Evolutionary conservation across 2,888 invertebrate species (phyloP).

Genomic region (Pyralis farinalis): DNA sequence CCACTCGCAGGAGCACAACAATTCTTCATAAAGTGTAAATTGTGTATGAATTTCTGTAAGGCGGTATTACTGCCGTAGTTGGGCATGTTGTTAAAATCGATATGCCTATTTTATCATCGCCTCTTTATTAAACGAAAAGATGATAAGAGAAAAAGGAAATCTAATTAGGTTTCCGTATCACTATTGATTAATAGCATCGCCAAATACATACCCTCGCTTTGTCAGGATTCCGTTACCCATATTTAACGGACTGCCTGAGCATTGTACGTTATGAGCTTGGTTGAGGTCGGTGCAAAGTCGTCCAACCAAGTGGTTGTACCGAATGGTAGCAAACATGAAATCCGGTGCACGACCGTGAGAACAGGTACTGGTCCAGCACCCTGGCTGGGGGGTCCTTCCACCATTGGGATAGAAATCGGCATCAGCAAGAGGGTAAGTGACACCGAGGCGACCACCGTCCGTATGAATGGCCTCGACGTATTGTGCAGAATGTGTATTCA

Average conservation of each 20-base stretch:
- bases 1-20: no score
- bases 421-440: conserved; percentile 31
- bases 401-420: conserved; percentile 38
- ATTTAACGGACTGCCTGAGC: conserved; percentile 20
- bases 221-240: conserved; percentile 32
- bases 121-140: no score
- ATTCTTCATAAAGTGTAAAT: no score
- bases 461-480: conserved; percentile 48
- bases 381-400: conserved; percentile 27
- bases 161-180: no score
- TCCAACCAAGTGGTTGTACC: no score
- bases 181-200: no score
- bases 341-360: conserved; percentile 13
- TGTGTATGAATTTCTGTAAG: no score
- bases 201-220: conserved; percentile 26
- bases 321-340: not conserved
- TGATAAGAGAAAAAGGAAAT: no score
- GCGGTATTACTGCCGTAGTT: no score
- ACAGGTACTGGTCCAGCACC: conserved; percentile 20
- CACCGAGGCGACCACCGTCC: conserved; percentile 36
- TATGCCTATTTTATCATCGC: no score
- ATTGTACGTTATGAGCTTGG: conserved; percentile 14
- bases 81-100: no score
- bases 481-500: conserved; percentile 26
- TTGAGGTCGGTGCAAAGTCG: no score